Conservation (phyloP, 1,140 invertebrate genomes). For the Aethina tumida region DNA sequence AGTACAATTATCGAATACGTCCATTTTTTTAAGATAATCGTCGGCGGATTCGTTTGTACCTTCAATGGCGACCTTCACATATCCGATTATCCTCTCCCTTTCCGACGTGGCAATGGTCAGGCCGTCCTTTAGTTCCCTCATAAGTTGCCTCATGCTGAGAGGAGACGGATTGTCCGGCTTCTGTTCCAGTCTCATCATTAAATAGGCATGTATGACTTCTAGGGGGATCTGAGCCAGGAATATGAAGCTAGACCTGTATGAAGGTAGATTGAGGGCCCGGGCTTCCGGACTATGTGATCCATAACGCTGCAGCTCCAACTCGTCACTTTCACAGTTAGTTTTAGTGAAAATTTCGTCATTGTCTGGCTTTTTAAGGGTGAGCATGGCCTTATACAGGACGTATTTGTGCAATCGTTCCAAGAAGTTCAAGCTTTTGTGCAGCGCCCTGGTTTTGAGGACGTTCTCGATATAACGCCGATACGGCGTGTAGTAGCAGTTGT, state of each 20-base stretch:
- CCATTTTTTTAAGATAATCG: slow-evolving; percentile 46
- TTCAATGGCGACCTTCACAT: slow-evolving; percentile 54
- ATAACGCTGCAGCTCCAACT: slow-evolving; percentile 47
- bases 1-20: slow-evolving; percentile 69
- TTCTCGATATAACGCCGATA: slow-evolving; percentile 75
- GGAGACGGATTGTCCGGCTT: slow-evolving; percentile 73
- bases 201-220: slow-evolving; percentile 81
- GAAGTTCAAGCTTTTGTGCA: slow-evolving; percentile 67
- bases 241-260: slow-evolving; percentile 73
- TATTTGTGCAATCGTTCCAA: slow-evolving; percentile 58
- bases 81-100: slow-evolving; percentile 59
- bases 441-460: slow-evolving; percentile 72
- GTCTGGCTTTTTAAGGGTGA: slow-evolving; percentile 51
- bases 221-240: slow-evolving; percentile 73
- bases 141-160: slow-evolving; percentile 75
- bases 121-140: slow-evolving; percentile 79
- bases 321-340: slow-evolving; percentile 19
- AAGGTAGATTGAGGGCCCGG: slow-evolving; percentile 64
- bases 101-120: slow-evolving; percentile 67
- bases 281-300: slow-evolving; percentile 73
- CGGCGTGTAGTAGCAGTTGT: slow-evolving; percentile 36
- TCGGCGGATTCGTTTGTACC: slow-evolving; percentile 24
- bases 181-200: slow-evolving; percentile 72
- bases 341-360: slow-evolving; percentile 26
- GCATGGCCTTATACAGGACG: slow-evolving; percentile 55